These are phyloP conservation scores for human DNA, from an alignment of 2,113 vertebrate genomes.

Conservation along the genomic window DNA sequence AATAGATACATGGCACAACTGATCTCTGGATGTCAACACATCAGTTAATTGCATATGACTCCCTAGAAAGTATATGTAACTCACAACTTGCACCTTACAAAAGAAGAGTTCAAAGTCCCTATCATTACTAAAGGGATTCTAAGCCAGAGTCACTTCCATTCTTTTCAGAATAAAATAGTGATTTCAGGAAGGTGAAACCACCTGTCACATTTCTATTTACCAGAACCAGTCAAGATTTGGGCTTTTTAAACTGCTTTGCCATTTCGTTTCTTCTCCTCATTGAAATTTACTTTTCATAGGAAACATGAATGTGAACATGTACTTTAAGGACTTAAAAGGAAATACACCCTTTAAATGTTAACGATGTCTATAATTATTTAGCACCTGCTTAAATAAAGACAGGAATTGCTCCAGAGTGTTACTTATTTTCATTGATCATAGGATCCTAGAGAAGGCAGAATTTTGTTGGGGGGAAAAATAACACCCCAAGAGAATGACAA, in stretches of 20 bases:
- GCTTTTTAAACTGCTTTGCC: neutral
- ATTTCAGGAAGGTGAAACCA: neutral
- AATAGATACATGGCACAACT: neutral
- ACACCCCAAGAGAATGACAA: neutral
- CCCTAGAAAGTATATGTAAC: neutral
- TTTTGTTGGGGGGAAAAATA: neutral
- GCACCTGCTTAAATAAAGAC: conserved; percentile 36
- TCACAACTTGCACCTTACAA: neutral
- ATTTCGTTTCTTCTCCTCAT: conserved; percentile 25
- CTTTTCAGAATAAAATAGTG: neutral
- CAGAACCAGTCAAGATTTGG: neutral
- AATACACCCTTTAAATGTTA: conserved; percentile 33
- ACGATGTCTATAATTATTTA: conserved; percentile 42
- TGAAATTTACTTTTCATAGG: conserved; percentile 23
- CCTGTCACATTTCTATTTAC: neutral
- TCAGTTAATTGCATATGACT: neutral
- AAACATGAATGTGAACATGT: conserved; percentile 2
- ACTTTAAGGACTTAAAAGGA: conserved; percentile 30
- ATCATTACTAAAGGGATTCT: neutral
- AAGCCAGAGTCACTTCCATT: neutral
- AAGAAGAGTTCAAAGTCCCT: neutral
- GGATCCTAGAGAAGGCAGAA: neutral
- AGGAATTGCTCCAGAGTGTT: neutral
- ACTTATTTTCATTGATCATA: neutral
- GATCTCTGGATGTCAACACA: neutral